phyloP scores from a whole-genome alignment of 37 sponge, comb jelly and placozoan species.

The Petrosia ficiformis region DNA sequence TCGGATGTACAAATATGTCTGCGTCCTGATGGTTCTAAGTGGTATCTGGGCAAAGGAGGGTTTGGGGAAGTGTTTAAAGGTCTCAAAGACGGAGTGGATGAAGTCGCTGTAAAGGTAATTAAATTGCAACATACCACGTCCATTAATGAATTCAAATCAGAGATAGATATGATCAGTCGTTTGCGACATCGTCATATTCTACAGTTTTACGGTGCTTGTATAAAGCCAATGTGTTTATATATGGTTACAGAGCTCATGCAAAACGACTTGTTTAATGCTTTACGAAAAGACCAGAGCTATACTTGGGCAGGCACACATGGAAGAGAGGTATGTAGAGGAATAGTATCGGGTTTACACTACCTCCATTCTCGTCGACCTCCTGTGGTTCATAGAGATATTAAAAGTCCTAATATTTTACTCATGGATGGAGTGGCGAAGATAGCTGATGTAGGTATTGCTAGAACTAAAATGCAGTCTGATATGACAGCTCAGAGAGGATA shows the following conservation, averaged over 20 bases:
- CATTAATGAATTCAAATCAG: conserved; percentile 66
- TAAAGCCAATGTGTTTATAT: conserved; percentile 65
- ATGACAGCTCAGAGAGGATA: conserved; percentile 93
- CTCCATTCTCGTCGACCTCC: conserved; percentile 81
- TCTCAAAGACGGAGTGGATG: conserved; percentile 76
- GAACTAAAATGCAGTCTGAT: conserved; percentile 70
- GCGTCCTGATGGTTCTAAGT: conserved; percentile 59
- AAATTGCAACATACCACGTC: conserved; percentile 8
- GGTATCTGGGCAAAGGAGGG: conserved; percentile 87
- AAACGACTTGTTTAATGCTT: conserved; percentile 69
- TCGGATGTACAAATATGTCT: conserved; percentile 72
- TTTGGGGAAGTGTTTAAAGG: conserved; percentile 88
- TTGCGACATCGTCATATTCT: conserved; percentile 87
- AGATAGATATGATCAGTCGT: conserved; percentile 84
- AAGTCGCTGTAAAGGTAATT: conserved; percentile 87
- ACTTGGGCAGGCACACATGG: conserved; percentile 80
- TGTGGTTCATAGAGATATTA: conserved; percentile 88
- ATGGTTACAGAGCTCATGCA: conserved; percentile 96
- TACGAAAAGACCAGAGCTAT: conserved; percentile 46
- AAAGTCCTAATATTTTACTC: conserved; percentile 90
- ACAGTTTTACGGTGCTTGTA: conserved; percentile 96
- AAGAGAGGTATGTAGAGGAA: conserved; percentile 52
- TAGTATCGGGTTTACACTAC: conserved; percentile 82
- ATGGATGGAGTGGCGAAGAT: conserved; percentile 82
- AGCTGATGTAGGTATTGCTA: conserved; percentile 88